Conservation (phyloP, 2,797 vertebrate genomes). For the Pygocentrus nattereri region DNA sequence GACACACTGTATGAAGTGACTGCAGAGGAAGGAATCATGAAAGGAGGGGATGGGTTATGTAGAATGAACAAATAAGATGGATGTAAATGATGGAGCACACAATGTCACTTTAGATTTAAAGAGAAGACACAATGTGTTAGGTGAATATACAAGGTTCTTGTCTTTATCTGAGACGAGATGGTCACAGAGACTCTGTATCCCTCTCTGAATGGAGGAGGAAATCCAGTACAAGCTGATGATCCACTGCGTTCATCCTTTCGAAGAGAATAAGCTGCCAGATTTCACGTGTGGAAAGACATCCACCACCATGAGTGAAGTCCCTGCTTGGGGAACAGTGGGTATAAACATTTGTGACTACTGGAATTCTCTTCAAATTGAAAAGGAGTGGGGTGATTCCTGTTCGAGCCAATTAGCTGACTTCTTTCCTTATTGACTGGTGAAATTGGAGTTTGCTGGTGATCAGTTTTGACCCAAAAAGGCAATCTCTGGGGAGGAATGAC, state of each 20-base stretch:
- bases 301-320: neutral
- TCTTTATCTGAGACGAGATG: constrained; percentile 8
- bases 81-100: neutral
- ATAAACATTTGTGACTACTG: neutral
- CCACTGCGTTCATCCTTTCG: neutral
- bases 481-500: constrained; percentile 7
- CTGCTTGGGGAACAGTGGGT: neutral
- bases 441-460: neutral
- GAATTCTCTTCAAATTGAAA: neutral
- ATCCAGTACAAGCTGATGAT: neutral
- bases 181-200: neutral
- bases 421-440: neutral
- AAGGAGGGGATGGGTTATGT: constrained; percentile 18
- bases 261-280: neutral
- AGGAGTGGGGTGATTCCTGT: neutral
- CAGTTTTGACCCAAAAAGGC: neutral
- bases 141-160: constrained; percentile 15
- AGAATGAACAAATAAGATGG: constrained; percentile 5
- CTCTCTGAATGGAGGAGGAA: neutral
- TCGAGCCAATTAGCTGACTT: neutral
- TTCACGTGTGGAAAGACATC: neutral
- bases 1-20: constrained; percentile 31
- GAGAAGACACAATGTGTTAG: constrained; percentile 10
- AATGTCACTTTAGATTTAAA: constrained; percentile 33
- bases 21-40: neutral